Evolutionary conservation across 2,113 vertebrate species (phyloP).

Genomic region (Gymnogyps californianus): DNA sequence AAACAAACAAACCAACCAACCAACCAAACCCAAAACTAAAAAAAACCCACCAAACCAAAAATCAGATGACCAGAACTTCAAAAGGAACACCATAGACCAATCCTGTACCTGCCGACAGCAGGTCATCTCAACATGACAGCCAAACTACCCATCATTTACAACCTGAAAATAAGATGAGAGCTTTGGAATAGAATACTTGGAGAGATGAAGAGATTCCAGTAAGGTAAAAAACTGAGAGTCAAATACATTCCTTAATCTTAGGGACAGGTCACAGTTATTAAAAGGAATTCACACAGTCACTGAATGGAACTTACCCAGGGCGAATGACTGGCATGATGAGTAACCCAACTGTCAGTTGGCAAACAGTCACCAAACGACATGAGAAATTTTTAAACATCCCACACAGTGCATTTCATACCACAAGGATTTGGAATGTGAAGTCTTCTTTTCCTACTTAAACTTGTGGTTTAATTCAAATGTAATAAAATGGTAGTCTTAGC

Average conservation of each 20-base stretch:
- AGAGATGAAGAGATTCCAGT: not conserved
- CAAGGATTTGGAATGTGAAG: not conserved
- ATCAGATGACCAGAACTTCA: not conserved
- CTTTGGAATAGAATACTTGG: not conserved
- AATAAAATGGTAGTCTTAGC: not conserved
- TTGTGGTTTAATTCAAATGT: not conserved
- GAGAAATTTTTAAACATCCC: not conserved
- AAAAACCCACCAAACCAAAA: not conserved
- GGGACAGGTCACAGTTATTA: not conserved
- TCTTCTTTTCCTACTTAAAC: not conserved
- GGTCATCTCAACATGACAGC: not conserved
- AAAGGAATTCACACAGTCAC: not conserved
- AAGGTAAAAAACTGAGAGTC: not conserved
- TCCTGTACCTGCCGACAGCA: not conserved
- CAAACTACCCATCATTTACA: not conserved
- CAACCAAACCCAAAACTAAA: not conserved
- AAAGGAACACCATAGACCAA: not conserved
- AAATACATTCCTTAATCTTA: not conserved
- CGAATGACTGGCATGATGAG: not conserved
- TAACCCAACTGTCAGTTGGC: not conserved
- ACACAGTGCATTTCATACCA: not conserved
- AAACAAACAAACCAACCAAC: not conserved
- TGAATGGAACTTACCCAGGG: not conserved
- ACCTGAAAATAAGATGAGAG: not conserved
- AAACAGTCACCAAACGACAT: not conserved